Evolutionary conservation across 2,888 invertebrate species (phyloP).

Genomic region (Pollenia angustigena): DNA sequence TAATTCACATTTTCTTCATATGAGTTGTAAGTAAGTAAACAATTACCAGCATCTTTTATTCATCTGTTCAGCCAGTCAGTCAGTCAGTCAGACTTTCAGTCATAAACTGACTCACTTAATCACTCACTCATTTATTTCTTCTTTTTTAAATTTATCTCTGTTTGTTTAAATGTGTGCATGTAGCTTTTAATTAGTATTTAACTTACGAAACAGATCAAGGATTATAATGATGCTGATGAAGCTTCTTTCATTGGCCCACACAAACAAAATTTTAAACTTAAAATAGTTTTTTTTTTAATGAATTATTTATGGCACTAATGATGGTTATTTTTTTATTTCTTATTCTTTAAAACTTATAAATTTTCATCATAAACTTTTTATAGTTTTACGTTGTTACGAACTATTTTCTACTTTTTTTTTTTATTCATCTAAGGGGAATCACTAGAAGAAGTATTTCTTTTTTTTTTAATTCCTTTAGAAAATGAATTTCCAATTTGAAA

Average conservation of each 20-base stretch:
- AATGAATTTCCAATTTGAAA: too few species aligned
- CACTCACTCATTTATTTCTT: not conserved
- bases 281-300: constrained; percentile 48
- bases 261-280: not conserved
- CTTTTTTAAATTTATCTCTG: not conserved
- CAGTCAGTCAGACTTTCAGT: too few species aligned
- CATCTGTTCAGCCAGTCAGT: too few species aligned
- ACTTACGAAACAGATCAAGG: constrained; percentile 58
- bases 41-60: too few species aligned
- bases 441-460: not conserved
- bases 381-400: constrained; percentile 1
- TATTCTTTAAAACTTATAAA: constrained; percentile 7
- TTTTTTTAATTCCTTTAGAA: not conserved
- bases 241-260: constrained; percentile 20
- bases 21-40: too few species aligned
- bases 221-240: constrained; percentile 14
- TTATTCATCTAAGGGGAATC: not conserved
- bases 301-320: constrained; percentile 54
- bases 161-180: constrained; percentile 25
- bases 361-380: constrained; percentile 42
- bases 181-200: constrained; percentile 59
- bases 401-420: not conserved
- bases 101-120: not conserved
- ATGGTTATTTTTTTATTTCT: constrained; percentile 21
- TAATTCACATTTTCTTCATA: too few species aligned